Evolutionary conservation across 1,140 invertebrate genomes (phyloP).

Genomic region (Scaptomyza graminum): DNA sequence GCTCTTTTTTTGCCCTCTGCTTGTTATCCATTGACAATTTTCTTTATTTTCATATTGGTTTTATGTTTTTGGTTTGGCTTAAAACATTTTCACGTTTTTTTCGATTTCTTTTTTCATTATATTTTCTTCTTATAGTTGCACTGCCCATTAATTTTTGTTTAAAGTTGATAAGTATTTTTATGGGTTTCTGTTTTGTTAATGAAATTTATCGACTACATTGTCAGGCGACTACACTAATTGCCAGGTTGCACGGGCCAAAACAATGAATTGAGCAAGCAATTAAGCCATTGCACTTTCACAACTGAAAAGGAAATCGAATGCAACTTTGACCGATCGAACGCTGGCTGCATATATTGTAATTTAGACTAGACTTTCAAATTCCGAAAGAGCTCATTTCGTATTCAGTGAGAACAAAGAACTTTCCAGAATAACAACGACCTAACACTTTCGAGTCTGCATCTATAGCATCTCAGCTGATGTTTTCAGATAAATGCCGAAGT

Average conservation of each 20-base stretch:
- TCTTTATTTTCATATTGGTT: slow-evolving; percentile 6
- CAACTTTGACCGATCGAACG: slow-evolving; percentile 31
- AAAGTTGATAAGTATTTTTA: slow-evolving; percentile 29
- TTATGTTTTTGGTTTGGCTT: slow-evolving; percentile 23
- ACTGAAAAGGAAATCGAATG: slow-evolving; percentile 36
- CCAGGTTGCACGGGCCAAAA: not conserved
- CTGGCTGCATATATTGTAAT: slow-evolving; percentile 14
- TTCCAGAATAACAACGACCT: slow-evolving; percentile 17
- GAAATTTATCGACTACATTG: slow-evolving; percentile 43
- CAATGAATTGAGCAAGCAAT: slow-evolving; percentile 20
- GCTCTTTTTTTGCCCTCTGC: slow-evolving; percentile 45
- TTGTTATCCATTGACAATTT: slow-evolving; percentile 67
- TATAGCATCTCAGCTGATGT: slow-evolving; percentile 22
- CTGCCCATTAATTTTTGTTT: slow-evolving; percentile 23
- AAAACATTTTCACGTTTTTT: slow-evolving; percentile 41
- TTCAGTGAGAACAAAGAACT: slow-evolving; percentile 44
- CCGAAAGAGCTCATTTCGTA: slow-evolving; percentile 40
- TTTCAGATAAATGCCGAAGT: slow-evolving; percentile 3
- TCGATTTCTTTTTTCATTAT: slow-evolving; percentile 31
- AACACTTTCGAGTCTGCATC: slow-evolving; percentile 36
- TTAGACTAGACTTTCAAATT: slow-evolving; percentile 30
- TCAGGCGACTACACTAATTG: slow-evolving; percentile 28
- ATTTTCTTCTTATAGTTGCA: slow-evolving; percentile 20
- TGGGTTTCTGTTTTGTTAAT: slow-evolving; percentile 29
- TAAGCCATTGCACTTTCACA: slow-evolving; percentile 40